Base-by-base conservation (phyloP, 2,888 invertebrate genomes). In the Cataglyphis rosenhaueri region DNA sequence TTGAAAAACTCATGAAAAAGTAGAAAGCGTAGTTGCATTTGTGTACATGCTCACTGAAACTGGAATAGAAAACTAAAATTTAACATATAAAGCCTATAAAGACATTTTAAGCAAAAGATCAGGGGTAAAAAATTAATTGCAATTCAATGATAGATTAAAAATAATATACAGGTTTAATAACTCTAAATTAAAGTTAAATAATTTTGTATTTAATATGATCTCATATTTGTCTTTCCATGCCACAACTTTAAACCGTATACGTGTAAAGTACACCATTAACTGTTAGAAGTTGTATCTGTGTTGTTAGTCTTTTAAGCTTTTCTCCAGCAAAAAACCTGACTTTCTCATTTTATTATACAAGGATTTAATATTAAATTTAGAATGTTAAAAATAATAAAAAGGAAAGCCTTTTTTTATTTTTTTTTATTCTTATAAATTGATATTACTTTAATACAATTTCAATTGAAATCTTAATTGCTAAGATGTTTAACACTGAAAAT, bases 1-100 rank as follows among this genome's bases (percentile, higher is more conserved):
- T 71, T 71, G 32, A n/a, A 79, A 71, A 79, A 71, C 35, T 70
- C 21, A 21, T 59, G 44, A 78, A 79, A 79, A 61, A 48, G 9
- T n/a, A n/a, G n/a, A 52, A 38, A 29, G 4, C n/a, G 18, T 12
- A 25, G 35, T 62, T 35, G 25, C 10, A 12, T 74, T 21, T 5
- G 41, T 25, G 18, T 3, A 32, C 35, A 35, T 35, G 4, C 1
- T 9, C 3, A n/a, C 41, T 29, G 3, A 66, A 66, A 48, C 0
- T n/a, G 38, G 1, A 75, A 9, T 12, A 5, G 32, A 4, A 41
- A 29, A 73, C 29, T 59, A 25, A 18, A n/a, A 10, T 71, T 12
- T 3, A 18, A 0, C 12, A 10, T 15, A 32, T 18, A 25, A 12
- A 35, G 10, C 35, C 1, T 21, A 21, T 21, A 21, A 21, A 21